Percentiles rank a stretch among this genome's conserved stretches.
These are phyloP conservation scores for Tylochromis polylepis DNA, from an alignment of 2,113 vertebrate genomes.

Conservation along the genomic window DNA sequence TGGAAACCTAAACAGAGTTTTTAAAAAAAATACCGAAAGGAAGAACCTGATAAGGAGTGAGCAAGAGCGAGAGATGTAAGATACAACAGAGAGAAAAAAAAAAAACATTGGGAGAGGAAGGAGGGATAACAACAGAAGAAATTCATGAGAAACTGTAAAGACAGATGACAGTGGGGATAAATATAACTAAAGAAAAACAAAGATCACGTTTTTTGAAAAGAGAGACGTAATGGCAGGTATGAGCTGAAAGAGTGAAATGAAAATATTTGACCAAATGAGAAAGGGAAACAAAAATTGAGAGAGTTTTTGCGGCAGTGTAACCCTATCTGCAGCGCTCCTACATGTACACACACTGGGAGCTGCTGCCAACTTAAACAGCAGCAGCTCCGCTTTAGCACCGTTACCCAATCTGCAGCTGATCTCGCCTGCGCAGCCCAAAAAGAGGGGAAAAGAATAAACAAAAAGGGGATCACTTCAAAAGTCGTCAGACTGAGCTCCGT, in stretches of 20 bases:
- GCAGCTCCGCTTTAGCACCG: neutral
- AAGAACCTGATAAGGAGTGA: neutral
- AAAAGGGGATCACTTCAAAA: neutral
- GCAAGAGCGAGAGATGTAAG: neutral
- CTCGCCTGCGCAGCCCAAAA: neutral
- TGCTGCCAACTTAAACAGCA: constrained; percentile 34
- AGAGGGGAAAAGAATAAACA: neutral
- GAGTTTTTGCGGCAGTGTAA: constrained; percentile 9
- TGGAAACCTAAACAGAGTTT: neutral
- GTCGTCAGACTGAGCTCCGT: neutral
- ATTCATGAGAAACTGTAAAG: neutral
- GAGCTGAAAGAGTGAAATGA: neutral
- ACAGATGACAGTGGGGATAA: neutral
- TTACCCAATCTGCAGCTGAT: constrained; percentile 11
- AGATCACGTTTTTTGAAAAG: neutral
- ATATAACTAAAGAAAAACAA: neutral
- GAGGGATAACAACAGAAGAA: neutral
- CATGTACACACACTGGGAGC: neutral
- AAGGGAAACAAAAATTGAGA: constrained; percentile 7
- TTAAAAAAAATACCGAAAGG: fast-evolving
- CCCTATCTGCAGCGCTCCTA: neutral
- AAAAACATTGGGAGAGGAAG: neutral
- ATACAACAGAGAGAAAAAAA: neutral
- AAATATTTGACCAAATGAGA: constrained; percentile 14
- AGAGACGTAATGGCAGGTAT: neutral